Conservation (phyloP, 2,797 vertebrate genomes). For the Sphenodon punctatus region DNA sequence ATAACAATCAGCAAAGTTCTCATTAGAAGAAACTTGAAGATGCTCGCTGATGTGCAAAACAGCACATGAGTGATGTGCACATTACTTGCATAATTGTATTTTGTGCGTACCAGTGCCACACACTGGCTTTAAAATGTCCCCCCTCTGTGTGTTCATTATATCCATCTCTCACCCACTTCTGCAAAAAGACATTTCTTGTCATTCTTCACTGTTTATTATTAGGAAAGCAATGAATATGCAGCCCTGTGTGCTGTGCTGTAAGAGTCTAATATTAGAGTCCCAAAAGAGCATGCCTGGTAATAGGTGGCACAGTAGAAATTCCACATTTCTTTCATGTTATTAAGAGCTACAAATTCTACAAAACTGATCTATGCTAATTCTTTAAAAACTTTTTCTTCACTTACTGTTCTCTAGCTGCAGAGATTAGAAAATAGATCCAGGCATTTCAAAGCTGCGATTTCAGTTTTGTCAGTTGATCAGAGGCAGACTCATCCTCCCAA, state of each 20-base stretch:
- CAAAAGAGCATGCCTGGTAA: neutral
- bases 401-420: neutral
- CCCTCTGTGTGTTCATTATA: conserved; percentile 56
- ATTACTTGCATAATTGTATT: conserved; percentile 61
- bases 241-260: conserved; percentile 10
- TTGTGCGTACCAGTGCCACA: conserved; percentile 39
- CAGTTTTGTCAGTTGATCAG: neutral
- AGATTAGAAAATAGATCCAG: neutral
- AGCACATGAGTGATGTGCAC: conserved; percentile 37
- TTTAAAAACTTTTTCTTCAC: neutral
- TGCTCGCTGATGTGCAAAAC: conserved; percentile 61
- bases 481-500: too few relatives aligned
- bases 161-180: conserved; percentile 36
- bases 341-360: neutral
- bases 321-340: neutral
- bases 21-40: conserved; percentile 56
- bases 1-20: conserved; percentile 51
- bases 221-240: conserved; percentile 55
- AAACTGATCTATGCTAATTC: neutral
- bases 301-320: neutral
- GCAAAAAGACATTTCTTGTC: conserved; percentile 47
- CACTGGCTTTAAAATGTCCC: conserved; percentile 60
- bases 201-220: conserved; percentile 60
- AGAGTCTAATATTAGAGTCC: conserved; percentile 19
- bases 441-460: neutral